Evolutionary conservation across 2,113 vertebrate genomes (phyloP).

Genomic region (Crotophaga sulcirostris): DNA sequence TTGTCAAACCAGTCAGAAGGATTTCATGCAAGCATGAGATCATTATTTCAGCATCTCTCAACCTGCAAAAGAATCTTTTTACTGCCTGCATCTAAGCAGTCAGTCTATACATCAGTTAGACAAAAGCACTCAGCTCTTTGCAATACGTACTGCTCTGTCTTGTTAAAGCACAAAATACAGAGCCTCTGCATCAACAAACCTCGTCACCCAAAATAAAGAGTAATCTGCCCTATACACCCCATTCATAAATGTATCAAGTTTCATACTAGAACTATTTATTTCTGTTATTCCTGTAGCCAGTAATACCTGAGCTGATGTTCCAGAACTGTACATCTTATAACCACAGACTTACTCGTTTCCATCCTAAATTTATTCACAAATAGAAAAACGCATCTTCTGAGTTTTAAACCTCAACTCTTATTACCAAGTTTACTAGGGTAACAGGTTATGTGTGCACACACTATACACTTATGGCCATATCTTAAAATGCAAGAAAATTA

Average conservation of each 20-base stretch:
- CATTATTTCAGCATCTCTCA: neutral
- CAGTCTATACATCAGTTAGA: neutral
- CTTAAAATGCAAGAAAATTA: slow-evolving; percentile 68
- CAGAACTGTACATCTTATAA: neutral
- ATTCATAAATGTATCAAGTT: neutral
- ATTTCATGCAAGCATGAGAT: neutral
- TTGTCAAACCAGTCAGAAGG: slow-evolving; percentile 21
- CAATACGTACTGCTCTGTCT: neutral
- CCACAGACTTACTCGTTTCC: neutral
- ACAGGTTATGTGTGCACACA: neutral
- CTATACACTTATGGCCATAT: slow-evolving; percentile 47
- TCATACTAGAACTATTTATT: neutral
- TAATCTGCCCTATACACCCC: neutral
- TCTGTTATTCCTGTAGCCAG: neutral
- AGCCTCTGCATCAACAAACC: neutral
- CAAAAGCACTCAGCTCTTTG: neutral
- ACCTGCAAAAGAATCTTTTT: neutral
- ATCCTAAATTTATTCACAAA: neutral
- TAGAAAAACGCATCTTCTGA: neutral
- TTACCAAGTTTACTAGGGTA: slow-evolving; percentile 15
- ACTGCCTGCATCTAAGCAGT: neutral
- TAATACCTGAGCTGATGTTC: neutral
- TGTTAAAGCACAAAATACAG: neutral
- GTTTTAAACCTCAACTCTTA: neutral
- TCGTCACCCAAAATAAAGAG: neutral